Conservation (phyloP, 2,888 invertebrate genomes). For the Heliconius erato region DNA sequence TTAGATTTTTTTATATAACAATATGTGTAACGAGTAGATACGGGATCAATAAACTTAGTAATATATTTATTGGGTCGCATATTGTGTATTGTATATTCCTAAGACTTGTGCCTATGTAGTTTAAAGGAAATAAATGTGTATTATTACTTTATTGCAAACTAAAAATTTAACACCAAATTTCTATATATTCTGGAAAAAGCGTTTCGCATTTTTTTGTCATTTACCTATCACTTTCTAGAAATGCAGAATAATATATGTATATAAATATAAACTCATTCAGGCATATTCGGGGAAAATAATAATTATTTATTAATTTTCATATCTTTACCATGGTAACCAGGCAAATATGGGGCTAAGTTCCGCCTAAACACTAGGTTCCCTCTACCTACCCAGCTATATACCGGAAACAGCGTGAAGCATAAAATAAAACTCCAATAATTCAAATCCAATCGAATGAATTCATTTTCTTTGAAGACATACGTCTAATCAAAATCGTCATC, state of each 20-base stretch:
- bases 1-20: background rate
- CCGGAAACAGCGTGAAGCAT: background rate
- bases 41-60: too few species aligned
- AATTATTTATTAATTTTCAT: too few species aligned
- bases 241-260: background rate
- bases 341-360: too few species aligned
- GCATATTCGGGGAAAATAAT: too few species aligned
- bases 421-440: background rate
- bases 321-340: too few species aligned
- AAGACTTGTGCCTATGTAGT: too few species aligned
- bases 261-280: too few species aligned
- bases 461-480: background rate
- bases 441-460: background rate
- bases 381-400: background rate
- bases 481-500: slow-evolving; percentile 2
- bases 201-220: too few species aligned
- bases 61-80: too few species aligned
- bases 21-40: background rate
- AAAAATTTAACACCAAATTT: too few species aligned
- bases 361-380: background rate
- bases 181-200: too few species aligned
- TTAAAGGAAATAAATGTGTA: background rate
- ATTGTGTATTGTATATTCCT: too few species aligned
- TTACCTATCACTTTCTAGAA: background rate
- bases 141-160: background rate